Base-by-base conservation (phyloP, 2,113 vertebrate genomes). In the Trachemys scripta region DNA sequence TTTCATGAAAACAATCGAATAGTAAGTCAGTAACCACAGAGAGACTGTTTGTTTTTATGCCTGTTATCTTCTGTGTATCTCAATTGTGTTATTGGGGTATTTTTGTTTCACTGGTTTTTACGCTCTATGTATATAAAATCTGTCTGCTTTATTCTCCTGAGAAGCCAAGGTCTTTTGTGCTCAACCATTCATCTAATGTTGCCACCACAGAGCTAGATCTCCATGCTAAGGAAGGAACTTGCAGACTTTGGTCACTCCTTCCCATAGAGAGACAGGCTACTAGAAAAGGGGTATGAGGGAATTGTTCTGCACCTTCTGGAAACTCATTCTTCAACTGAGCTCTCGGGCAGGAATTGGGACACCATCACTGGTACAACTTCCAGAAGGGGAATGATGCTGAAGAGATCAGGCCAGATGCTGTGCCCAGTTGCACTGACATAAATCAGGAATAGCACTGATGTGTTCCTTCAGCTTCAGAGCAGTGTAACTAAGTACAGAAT, bases 41-140 rank as follows among this genome's bases (percentile, higher is more conserved):
- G 5, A 53, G 27, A 79, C 8, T 20, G 47, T 91, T 75, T 94
- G 85, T 94, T 62, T 92, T 87, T 75, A 75, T 76, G 22, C 56
- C 7, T 25, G 10, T 29, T 90, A n/a, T 88, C 54, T 89, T 14
- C 56, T 93, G 51, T 80, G 5, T 45, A 38, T 51, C 89, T 88
- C 29, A 92, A 14, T 80, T 95, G 35, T 94, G 76, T 4, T 81
- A 92, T n/a, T 93, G 69, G 12, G 14, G 14, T 65, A 54, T 54
- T 95, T 91, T 94, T 90, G 20, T 93, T 89, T 94, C 22, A 65
- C 53, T 91, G 4, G 7, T 94, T 5, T 35, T 88, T 87, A 72
- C 38, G 54, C 5, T 91, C 4, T 76, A 11, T 85, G 29, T 51
- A 4, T 85, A 10, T 86, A 90, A 92, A 94, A 91, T 49, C 9